phyloP scores from a whole-genome alignment of 1,140 invertebrate species.

The Drosophila lacteicornis region DNA sequence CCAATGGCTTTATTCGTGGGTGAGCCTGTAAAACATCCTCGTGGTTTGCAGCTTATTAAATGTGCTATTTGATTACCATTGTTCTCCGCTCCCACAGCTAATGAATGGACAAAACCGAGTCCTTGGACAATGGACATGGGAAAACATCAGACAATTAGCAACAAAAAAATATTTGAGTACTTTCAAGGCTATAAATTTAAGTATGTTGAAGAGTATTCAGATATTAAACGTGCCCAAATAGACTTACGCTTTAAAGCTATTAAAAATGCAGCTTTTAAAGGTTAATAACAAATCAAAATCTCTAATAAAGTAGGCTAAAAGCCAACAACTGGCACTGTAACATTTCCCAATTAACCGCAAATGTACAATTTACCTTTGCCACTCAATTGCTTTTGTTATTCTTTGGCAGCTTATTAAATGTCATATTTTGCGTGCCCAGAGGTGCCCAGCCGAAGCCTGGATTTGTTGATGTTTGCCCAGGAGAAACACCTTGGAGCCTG shows the following conservation, averaged over 20 bases:
- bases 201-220: too few species aligned
- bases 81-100: constrained; percentile 5
- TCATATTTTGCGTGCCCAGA: constrained; percentile 17
- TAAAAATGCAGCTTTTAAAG: neutral
- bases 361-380: constrained; percentile 23
- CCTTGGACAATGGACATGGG: neutral
- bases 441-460: constrained; percentile 3
- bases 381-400: constrained; percentile 34
- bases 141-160: neutral
- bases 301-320: neutral
- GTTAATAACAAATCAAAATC: neutral
- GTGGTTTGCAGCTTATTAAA: constrained; percentile 33
- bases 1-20: constrained; percentile 33
- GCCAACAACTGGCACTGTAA: neutral
- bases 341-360: constrained; percentile 14
- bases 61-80: constrained; percentile 47
- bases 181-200: neutral
- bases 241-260: too few species aligned
- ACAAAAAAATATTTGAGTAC: neutral
- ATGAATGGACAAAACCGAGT: constrained; percentile 16
- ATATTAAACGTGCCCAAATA: neutral
- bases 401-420: constrained; percentile 37
- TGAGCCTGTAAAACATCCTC: constrained; percentile 23
- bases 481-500: constrained; percentile 43
- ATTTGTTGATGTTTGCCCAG: constrained; percentile 45